Evolutionary conservation across 2,113 vertebrate genomes (phyloP).

Genomic region (Ptyas mucosa): DNA sequence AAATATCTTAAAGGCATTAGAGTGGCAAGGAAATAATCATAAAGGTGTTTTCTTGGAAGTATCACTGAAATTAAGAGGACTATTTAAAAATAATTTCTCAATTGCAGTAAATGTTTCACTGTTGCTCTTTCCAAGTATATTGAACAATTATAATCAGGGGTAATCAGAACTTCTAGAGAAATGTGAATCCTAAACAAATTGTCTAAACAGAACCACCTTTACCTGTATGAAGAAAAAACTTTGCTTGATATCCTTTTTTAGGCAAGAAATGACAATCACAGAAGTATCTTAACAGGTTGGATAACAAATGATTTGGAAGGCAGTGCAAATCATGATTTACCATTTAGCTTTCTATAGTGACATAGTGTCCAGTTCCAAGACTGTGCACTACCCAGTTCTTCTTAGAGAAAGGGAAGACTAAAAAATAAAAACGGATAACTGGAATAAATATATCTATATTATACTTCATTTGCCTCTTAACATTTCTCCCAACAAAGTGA

Average conservation of each 20-base stretch:
- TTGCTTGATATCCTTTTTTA: neutral
- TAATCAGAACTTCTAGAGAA: neutral
- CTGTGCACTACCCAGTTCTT: neutral
- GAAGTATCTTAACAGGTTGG: too few relatives aligned
- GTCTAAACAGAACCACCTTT: neutral
- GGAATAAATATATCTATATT: neutral
- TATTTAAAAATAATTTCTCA: neutral
- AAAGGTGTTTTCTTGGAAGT: neutral
- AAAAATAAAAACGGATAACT: neutral
- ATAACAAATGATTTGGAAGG: neutral
- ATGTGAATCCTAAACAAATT: neutral
- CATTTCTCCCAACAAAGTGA: neutral
- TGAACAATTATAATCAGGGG: neutral
- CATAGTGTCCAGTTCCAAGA: neutral
- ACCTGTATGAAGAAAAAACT: neutral
- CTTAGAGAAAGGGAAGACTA: neutral
- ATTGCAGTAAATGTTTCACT: neutral
- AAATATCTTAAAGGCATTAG: neutral
- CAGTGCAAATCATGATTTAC: neutral
- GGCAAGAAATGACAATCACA: neutral
- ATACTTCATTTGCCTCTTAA: neutral
- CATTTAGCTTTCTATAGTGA: neutral
- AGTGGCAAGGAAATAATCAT: neutral
- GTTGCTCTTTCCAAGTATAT: neutral
- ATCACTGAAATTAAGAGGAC: neutral